These are phyloP conservation scores for Octonoba sinensis DNA, from an alignment of 2,888 invertebrate species.

Conservation along the genomic window DNA sequence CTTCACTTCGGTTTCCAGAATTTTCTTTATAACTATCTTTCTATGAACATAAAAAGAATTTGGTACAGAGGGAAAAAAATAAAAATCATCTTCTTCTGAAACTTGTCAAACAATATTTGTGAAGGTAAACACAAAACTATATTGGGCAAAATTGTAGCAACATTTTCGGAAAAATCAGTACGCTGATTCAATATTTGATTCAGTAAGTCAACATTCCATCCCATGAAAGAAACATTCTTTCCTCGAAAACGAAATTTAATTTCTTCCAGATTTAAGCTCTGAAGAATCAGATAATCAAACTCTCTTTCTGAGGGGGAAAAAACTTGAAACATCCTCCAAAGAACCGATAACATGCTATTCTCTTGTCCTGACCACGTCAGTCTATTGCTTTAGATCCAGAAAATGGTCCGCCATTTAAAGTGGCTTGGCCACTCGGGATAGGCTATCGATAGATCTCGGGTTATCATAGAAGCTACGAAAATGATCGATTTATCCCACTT, in stretches of 20 bases:
- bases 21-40: too few relatives aligned
- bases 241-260: constrained; percentile 48
- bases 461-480: constrained; percentile 38
- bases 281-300: constrained; percentile 33
- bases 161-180: too few relatives aligned
- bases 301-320: too few relatives aligned
- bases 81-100: too few relatives aligned
- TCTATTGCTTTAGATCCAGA: constrained; percentile 24
- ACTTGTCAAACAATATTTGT: too few relatives aligned
- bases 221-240: constrained; percentile 20
- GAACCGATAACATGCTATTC: constrained; percentile 53
- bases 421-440: constrained; percentile 26
- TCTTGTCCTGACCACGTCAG: constrained; percentile 25
- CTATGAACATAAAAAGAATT: too few relatives aligned
- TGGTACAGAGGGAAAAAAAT: too few relatives aligned
- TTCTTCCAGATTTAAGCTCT: constrained; percentile 44
- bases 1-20: too few relatives aligned
- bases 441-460: constrained; percentile 53
- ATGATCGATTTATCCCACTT: constrained; percentile 56
- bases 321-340: constrained; percentile 27
- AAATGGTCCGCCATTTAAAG: constrained; percentile 54
- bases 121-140: too few relatives aligned
- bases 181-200: constrained; percentile 51
- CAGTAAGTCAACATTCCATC: constrained; percentile 36
- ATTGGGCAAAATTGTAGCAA: too few relatives aligned